Evolutionary conservation across 2,113 vertebrate species (phyloP).

Genomic region (Microcebus jonahi): DNA sequence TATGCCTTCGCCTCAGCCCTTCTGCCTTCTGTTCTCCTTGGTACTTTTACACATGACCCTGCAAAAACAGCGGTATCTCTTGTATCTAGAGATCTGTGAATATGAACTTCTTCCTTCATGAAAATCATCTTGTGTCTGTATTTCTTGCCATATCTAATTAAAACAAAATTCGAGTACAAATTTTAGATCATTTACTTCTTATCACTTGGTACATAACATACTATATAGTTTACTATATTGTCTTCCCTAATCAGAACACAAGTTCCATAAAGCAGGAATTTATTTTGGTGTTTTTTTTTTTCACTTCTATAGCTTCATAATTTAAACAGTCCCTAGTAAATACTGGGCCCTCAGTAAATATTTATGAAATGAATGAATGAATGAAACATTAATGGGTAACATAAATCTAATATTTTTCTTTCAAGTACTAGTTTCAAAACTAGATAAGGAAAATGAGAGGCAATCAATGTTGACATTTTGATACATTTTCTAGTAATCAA

Average conservation of each 20-base stretch:
- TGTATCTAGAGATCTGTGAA: neutral
- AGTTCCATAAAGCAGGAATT: neutral
- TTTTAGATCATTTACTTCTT: neutral
- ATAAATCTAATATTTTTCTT: neutral
- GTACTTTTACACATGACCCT: neutral
- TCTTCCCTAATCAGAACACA: neutral
- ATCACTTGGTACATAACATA: neutral
- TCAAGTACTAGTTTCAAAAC: neutral
- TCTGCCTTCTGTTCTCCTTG: neutral
- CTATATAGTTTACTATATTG: neutral
- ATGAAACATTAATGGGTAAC: neutral
- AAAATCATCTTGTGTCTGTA: neutral
- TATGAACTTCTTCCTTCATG: neutral
- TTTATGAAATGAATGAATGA: neutral
- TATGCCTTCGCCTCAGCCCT: neutral
- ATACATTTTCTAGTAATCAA: neutral
- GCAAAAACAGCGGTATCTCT: accelerated
- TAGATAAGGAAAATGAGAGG: neutral
- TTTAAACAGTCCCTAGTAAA: neutral
- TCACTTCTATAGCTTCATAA: neutral
- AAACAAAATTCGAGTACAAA: neutral
- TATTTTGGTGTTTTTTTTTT: neutral
- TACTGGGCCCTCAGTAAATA: neutral
- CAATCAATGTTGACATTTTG: neutral
- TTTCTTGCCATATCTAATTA: neutral